Evolutionary conservation across 2,797 vertebrate genomes (phyloP), one percentile per base, ranked within the genome.

Genomic region (Ara ararauna): DNA sequence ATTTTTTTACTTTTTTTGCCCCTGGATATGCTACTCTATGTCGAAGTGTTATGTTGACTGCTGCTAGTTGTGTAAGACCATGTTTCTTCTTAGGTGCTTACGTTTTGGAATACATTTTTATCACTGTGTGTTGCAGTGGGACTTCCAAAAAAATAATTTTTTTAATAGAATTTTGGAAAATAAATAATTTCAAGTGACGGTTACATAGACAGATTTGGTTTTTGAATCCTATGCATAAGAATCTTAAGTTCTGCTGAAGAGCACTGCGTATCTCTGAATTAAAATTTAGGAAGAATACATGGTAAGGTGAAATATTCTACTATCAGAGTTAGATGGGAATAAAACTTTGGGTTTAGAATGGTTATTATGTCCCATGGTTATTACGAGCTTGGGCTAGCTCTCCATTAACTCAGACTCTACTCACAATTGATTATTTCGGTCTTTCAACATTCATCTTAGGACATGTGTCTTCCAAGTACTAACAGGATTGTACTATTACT

Each of bases 121-220:
- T 58, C 21, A 81, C 21, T 65, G 3, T 34, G 13, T 36, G 15
- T 44, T 80, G 7, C 1, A 18, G 9, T 29, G 6, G 2, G 3
- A 11, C 3, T 68, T 91, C 72, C 15, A 90, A 67, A 94, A 27
- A 61, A 81, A 20, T 21, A 48, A 5, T 5, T 6, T 7, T 73
- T 74, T 4, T 3, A 70, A 38, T 22, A 47, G 4, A 62, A 58
- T 58, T 82, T 72, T 47, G 24, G 42, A 67, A 70, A 9, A 44
- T 6, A 56, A 34, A 54, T 14, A 12, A 45, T 53, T 91, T 65
- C 7, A 66, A 64, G 40, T 44, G 1, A 87, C 38, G 3, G 3
- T 62, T 64, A 9, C 1, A 16, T 50, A 29, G 6, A 26, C 4
- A 75, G 5, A 40, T 36, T 71, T 53, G 1, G 0, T 3, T 7